phyloP scores from a whole-genome alignment of 2,888 invertebrate genomes.

The Phengaris arion region DNA sequence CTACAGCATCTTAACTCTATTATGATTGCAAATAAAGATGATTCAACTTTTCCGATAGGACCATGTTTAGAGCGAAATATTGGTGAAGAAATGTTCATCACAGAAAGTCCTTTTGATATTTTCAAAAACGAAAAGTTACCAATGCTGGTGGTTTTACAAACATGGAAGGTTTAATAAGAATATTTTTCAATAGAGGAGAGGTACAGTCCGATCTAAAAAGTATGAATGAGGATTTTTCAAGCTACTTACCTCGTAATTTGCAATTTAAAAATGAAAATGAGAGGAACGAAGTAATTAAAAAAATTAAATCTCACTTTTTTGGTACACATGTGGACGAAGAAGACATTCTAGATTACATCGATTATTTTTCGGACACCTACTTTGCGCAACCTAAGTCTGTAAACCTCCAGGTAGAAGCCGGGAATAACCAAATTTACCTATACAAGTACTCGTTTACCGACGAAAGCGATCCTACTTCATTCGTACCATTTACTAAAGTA shows the following conservation, averaged over 20 bases:
- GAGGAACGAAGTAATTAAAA: constrained; percentile 45
- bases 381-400: constrained; percentile 46
- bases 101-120: constrained; percentile 47
- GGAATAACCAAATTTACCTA: constrained; percentile 47
- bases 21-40: constrained; percentile 32
- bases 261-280: constrained; percentile 47
- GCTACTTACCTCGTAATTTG: constrained; percentile 55
- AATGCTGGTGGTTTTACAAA: constrained; percentile 47
- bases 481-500: constrained; percentile 44
- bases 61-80: constrained; percentile 47
- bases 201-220: constrained; percentile 39
- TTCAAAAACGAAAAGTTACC: constrained; percentile 48
- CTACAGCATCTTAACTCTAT: constrained; percentile 42
- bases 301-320: constrained; percentile 36
- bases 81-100: constrained; percentile 44
- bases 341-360: constrained; percentile 39
- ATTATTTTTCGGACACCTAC: constrained; percentile 54
- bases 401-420: constrained; percentile 41
- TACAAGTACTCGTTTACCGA: constrained; percentile 51
- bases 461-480: constrained; percentile 39
- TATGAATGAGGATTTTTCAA: constrained; percentile 57
- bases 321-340: constrained; percentile 38
- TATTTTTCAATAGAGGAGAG: neutral
- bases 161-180: constrained; percentile 46
- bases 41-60: constrained; percentile 39